A percentile compares a stretch with the other conserved stretches of the same genome.
Conservation (phyloP, 2,113 vertebrate genomes). For the Cathartes aura region DNA sequence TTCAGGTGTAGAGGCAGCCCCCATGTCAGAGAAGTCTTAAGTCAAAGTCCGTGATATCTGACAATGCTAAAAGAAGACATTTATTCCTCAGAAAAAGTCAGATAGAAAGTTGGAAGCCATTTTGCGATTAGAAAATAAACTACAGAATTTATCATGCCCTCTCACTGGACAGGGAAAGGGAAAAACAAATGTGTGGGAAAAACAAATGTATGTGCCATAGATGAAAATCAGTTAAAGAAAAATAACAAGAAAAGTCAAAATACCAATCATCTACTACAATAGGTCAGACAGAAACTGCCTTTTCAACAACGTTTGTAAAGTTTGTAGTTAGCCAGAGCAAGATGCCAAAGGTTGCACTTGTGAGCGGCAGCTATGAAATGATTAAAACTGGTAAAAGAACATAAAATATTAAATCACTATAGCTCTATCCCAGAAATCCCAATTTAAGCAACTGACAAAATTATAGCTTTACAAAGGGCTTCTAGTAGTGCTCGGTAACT, state of each 20-base stretch:
- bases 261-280: neutral
- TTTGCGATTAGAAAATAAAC: constrained; percentile 45
- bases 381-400: neutral
- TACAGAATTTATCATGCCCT: constrained; percentile 26
- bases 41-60: neutral
- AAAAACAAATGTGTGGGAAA: neutral
- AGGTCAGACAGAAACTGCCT: neutral
- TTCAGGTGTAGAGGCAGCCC: neutral
- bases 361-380: neutral
- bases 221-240: neutral
- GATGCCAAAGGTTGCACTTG: neutral
- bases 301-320: neutral
- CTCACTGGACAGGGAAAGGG: neutral
- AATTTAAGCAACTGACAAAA: neutral
- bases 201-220: neutral
- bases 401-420: neutral
- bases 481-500: neutral
- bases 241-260: neutral
- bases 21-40: neutral
- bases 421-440: neutral
- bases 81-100: constrained; percentile 24
- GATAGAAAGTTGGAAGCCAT: constrained; percentile 50
- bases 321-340: neutral
- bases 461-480: neutral
- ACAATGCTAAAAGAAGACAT: neutral